Evolutionary conservation across 2,113 vertebrate species (phyloP).

Genomic region (Dipodomys ordii): DNA sequence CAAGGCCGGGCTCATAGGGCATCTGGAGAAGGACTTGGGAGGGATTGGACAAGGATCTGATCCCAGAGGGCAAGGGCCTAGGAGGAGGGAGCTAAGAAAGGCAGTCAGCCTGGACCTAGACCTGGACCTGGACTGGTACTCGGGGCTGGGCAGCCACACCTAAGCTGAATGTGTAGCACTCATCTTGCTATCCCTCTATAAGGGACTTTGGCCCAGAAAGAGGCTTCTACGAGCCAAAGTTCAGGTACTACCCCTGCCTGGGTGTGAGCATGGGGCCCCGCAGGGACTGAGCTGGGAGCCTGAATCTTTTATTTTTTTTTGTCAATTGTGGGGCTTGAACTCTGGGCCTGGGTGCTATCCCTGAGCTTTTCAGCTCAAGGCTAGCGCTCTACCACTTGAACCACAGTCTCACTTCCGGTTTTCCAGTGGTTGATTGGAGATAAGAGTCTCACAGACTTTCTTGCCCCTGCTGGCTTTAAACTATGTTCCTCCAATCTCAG

Average conservation of each 20-base stretch:
- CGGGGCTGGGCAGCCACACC: slow-evolving; percentile 7
- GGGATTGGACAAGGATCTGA: not conserved
- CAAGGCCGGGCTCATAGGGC: not conserved
- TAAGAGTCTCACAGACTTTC: no score
- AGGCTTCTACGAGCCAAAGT: slow-evolving; percentile 71
- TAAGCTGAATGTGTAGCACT: not conserved
- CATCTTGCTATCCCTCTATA: slow-evolving; percentile 36
- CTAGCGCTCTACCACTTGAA: no score
- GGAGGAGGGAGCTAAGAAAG: not conserved
- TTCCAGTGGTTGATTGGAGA: no score
- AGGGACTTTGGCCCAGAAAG: slow-evolving; percentile 74
- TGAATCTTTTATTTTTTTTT: no score
- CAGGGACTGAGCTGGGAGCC: not conserved
- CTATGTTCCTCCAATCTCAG: no score
- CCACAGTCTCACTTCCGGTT: no score
- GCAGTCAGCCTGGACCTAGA: not conserved
- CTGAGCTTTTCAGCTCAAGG: no score
- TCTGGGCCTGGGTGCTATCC: no score
- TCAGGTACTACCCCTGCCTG: slow-evolving; percentile 44
- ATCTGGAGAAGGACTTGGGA: not conserved
- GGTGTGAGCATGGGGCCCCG: not conserved
- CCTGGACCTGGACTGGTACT: not conserved
- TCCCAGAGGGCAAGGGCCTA: not conserved
- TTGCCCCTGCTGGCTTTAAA: no score
- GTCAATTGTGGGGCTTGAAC: no score